Evolutionary conservation across 1,140 invertebrate species (phyloP), one percentile per base, ranked within the genome.

Genomic region (Drosophila guanche): DNA sequence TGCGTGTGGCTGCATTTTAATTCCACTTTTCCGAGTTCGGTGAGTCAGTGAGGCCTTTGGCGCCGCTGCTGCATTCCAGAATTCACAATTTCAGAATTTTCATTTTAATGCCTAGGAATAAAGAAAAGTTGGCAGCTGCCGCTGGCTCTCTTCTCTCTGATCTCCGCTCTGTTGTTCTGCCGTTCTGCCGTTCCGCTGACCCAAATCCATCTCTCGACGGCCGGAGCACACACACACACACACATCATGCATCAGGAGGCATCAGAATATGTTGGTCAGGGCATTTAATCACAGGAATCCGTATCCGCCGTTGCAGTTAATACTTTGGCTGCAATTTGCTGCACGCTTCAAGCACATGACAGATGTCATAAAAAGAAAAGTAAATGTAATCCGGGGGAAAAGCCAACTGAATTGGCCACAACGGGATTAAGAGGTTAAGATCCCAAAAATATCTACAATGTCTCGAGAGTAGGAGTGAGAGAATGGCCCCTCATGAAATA

Each of bases 131-230:
- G 67, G 69, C 68, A 72, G 69, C 68, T 73, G 27, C 52, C 23
- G 27, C 41, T 62, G 33, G 23, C 12, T 27, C 23, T 25, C 27
- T 37, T n/a, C 25, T 20, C 16, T 20, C 0, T 1, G 16, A 0
- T 20, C 16, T 20, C 0, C 16, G 16, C 16, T 20, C 16, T 29
- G 29, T 8, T 52, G 40, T 27, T 22, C 66, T 61, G 63, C 45
- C 61, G 40, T 27, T 22, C 66, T 61, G 63, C 45, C 61, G 70
- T 56, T 74, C 70, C 40, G 70, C 59, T 74, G 70, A 74, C 69
- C 70, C 70, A 74, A 74, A 74, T 74, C 52, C 70, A 74, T 73
- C 70, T 74, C 71, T 74, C 47, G 56, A 16, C 69, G 53, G 56
- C 37, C 42, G 27, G 27, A 48, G 69, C 58, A 56, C 45, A 73